Conservation (phyloP, 1,140 invertebrate species). For the Drosophila insularis region DNA sequence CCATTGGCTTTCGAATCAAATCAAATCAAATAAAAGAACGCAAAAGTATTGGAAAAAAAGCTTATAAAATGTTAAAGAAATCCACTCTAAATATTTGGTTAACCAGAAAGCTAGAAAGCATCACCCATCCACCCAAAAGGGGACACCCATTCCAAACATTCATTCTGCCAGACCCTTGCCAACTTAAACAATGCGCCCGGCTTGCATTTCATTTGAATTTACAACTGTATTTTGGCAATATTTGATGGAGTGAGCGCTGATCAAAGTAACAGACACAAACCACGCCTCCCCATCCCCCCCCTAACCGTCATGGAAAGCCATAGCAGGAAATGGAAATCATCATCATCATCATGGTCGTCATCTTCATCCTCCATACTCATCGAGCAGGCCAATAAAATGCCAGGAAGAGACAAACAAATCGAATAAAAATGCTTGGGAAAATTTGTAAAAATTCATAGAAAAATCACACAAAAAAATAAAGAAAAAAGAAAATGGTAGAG, state of each 20-base stretch:
- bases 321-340: slow-evolving; percentile 62
- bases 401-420: slow-evolving; percentile 58
- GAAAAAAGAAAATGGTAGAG: slow-evolving; percentile 36
- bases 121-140: not conserved
- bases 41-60: slow-evolving; percentile 37
- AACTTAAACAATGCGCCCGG: slow-evolving; percentile 64
- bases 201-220: slow-evolving; percentile 80
- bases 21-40: slow-evolving; percentile 62
- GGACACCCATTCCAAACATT: too few relatives aligned
- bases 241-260: slow-evolving; percentile 46
- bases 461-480: slow-evolving; percentile 25
- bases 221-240: slow-evolving; percentile 67
- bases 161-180: slow-evolving; percentile 7
- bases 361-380: slow-evolving; percentile 27
- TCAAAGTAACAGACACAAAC: slow-evolving; percentile 55
- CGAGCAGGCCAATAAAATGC: slow-evolving; percentile 34
- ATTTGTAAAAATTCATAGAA: slow-evolving; percentile 52
- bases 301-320: not conserved
- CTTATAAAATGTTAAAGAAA: slow-evolving; percentile 64
- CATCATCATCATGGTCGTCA: slow-evolving; percentile 26
- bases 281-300: not conserved
- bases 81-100: slow-evolving; percentile 72
- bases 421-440: slow-evolving; percentile 70
- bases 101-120: slow-evolving; percentile 56
- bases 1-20: slow-evolving; percentile 52